Base-by-base conservation (phyloP, 1,140 invertebrate genomes). In the Drosophila ercepeae region DNA sequence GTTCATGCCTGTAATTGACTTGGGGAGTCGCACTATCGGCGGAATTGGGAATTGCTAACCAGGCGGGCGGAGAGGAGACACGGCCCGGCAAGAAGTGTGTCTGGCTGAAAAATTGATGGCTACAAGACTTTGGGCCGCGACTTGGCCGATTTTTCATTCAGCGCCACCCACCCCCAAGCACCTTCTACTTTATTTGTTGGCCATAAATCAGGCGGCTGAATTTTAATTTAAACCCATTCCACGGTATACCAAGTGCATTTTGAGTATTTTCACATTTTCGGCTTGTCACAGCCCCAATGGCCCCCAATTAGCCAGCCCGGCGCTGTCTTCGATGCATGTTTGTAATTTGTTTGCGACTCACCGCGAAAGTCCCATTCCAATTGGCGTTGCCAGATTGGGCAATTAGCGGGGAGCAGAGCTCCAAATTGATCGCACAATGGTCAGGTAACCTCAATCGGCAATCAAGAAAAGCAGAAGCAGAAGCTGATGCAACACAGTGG, bases 1-100 rank as follows among this genome's bases (percentile, higher is more conserved):
- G 88, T 72, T 82, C 88, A 84, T 75, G 88, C 89, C 75, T 90
- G 71, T 90, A 90, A 90, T 90, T 90, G 89, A 90, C 68, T 88
- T 89, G 54, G 53, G n/a, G n/a, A n/a, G n/a, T n/a, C n/a, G n/a
- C n/a, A n/a, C n/a, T n/a, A n/a, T n/a, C n/a, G n/a, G n/a, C n/a
- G n/a, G n/a, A n/a, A n/a, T n/a, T n/a, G n/a, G n/a, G n/a, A n/a
- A n/a, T n/a, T n/a, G n/a, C n/a, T n/a, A n/a, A n/a, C n/a, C n/a
- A n/a, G n/a, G n/a, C n/a, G n/a, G n/a, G n/a, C n/a, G n/a, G n/a
- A n/a, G n/a, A n/a, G n/a, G n/a, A n/a, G n/a, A n/a, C n/a, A n/a
- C n/a, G n/a, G n/a, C n/a, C n/a, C n/a, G n/a, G n/a, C n/a, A n/a
- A n/a, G n/a, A n/a, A 32, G 29, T 36, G 34, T 36, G 9, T 13